Conservation (phyloP, 2,797 vertebrate species). For the Salarias fasciatus region DNA sequence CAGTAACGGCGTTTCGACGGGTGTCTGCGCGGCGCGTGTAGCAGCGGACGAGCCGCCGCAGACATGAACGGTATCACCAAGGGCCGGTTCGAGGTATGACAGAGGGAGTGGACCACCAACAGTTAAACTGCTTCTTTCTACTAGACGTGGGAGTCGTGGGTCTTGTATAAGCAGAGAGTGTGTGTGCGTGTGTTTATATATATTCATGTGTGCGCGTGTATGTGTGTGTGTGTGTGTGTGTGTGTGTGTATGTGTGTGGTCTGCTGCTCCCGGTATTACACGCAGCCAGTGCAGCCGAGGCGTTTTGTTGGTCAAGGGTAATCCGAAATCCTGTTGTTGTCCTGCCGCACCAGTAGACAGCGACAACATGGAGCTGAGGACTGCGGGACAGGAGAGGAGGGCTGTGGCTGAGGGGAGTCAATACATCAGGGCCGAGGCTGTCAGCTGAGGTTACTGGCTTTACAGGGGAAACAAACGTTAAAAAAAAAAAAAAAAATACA, state of each 20-base stretch:
- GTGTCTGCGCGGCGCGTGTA: slow-evolving; percentile 56
- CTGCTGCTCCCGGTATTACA: slow-evolving; percentile 67
- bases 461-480: slow-evolving; percentile 22
- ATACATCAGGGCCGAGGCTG: slow-evolving; percentile 56
- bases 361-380: slow-evolving; percentile 71
- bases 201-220: slow-evolving; percentile 25
- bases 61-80: slow-evolving; percentile 89
- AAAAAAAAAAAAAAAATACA: slow-evolving; percentile 16
- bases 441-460: slow-evolving; percentile 65
- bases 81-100: slow-evolving; percentile 87
- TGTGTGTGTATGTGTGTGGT: slow-evolving; percentile 29
- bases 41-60: slow-evolving; percentile 73
- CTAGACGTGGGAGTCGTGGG: slow-evolving; percentile 58
- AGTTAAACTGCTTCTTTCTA: slow-evolving; percentile 57
- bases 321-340: slow-evolving; percentile 80
- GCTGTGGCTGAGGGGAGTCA: slow-evolving; percentile 65
- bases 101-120: slow-evolving; percentile 54
- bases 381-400: slow-evolving; percentile 71
- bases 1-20: slow-evolving; percentile 66
- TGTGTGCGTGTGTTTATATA: slow-evolving; percentile 36
- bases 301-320: slow-evolving; percentile 79
- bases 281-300: slow-evolving; percentile 57
- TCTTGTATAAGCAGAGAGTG: slow-evolving; percentile 58
- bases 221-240: slow-evolving; percentile 30
- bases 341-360: slow-evolving; percentile 71